Evolutionary conservation across 2,888 invertebrate species (phyloP).

Genomic region (Mimachlamys varia): DNA sequence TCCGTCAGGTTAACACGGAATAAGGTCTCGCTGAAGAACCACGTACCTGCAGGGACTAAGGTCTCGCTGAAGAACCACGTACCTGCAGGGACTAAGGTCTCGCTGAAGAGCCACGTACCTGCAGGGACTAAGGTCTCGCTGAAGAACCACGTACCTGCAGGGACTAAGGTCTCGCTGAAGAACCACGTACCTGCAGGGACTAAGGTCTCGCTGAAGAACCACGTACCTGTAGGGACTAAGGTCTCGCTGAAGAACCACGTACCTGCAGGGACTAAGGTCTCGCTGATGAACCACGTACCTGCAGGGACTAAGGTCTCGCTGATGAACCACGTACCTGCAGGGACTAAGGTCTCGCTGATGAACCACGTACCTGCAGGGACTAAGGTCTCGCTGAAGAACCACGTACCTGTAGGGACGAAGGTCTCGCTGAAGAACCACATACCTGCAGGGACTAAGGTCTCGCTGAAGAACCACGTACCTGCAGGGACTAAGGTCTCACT

Average conservation of each 20-base stretch:
- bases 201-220: background rate
- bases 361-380: background rate
- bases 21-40: background rate
- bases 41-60: slow-evolving; percentile 11
- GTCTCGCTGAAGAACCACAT: background rate
- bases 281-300: background rate
- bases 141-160: background rate
- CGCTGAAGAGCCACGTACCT: background rate
- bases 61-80: background rate
- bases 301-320: background rate
- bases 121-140: background rate
- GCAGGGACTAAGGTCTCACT: background rate
- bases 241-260: background rate
- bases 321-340: background rate
- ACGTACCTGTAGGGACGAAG: background rate
- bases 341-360: background rate
- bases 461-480: background rate
- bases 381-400: background rate
- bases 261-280: slow-evolving; percentile 19
- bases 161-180: background rate
- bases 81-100: slow-evolving; percentile 19
- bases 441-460: slow-evolving; percentile 19
- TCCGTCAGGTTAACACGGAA: no score
- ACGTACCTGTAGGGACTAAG: slow-evolving; percentile 3
- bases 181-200: background rate